These are phyloP conservation scores for Branchipolynoe longqiensis DNA, from an alignment of 2,888 invertebrate genomes.

Conservation along the genomic window DNA sequence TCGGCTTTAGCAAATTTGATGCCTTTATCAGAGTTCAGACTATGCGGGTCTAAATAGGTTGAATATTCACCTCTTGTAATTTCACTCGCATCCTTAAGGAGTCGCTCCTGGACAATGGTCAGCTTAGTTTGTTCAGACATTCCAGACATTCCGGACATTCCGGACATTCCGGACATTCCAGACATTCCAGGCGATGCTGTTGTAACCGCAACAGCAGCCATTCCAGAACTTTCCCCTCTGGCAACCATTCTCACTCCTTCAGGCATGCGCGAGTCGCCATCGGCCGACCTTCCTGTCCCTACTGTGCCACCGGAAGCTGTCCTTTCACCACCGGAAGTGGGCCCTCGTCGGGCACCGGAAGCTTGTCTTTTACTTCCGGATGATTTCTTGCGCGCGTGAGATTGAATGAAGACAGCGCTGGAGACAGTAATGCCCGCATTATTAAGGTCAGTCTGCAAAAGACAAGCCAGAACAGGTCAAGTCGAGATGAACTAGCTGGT, in stretches of 20 bases:
- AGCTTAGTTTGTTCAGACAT: background rate
- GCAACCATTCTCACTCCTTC: background rate
- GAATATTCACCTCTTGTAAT: constrained; percentile 21
- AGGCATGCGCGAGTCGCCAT: background rate
- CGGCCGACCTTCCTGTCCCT: background rate
- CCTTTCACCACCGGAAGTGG: too few species aligned
- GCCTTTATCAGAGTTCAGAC: too few species aligned
- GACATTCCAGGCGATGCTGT: constrained; percentile 5
- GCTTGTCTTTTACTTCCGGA: too few species aligned
- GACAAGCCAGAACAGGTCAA: too few species aligned
- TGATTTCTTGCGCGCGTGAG: background rate
- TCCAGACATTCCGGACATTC: background rate
- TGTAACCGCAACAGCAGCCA: background rate
- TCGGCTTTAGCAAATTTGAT: too few species aligned
- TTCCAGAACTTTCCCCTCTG: background rate
- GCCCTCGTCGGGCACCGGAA: too few species aligned
- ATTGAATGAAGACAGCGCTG: constrained; percentile 2
- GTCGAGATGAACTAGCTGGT: too few species aligned
- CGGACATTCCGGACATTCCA: constrained; percentile 4
- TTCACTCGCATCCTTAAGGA: constrained; percentile 5
- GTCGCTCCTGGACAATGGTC: constrained; percentile 4
- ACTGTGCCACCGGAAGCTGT: background rate
- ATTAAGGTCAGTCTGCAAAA: constrained; percentile 6
- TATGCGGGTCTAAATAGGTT: too few species aligned
- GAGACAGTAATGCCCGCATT: background rate